These are phyloP conservation scores for Penaeus indicus DNA, from an alignment of 1,140 invertebrate genomes.

Conservation along the genomic window DNA sequence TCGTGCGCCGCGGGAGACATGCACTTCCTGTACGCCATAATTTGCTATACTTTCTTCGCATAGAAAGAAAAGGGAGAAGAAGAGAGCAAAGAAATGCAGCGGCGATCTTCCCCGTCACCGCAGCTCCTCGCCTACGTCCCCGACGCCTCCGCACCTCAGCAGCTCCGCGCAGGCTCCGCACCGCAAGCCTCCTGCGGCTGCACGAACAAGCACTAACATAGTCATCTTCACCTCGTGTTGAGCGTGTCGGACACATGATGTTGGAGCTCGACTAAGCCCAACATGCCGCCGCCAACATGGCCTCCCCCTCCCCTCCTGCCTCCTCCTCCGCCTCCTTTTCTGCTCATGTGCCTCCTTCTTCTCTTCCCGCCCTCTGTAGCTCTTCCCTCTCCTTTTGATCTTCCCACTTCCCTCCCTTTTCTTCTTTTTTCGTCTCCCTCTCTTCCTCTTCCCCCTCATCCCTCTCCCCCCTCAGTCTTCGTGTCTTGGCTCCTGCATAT, in stretches of 20 bases:
- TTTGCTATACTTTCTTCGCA: too few species aligned
- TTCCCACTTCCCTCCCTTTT: neutral
- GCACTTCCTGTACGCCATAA: too few species aligned
- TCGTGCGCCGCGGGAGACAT: too few species aligned
- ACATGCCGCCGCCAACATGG: neutral
- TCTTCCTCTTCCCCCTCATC: neutral
- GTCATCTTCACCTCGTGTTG: too few species aligned
- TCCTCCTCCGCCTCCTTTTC: neutral
- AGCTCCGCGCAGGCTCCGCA: too few species aligned
- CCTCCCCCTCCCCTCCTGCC: neutral
- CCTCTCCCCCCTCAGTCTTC: neutral
- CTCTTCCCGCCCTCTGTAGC: neutral
- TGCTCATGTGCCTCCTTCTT: neutral
- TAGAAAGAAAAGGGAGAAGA: too few species aligned
- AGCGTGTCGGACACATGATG: too few species aligned
- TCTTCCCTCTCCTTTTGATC: neutral
- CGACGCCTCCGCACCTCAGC: neutral
- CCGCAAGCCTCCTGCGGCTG: too few species aligned
- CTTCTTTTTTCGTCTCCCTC: neutral
- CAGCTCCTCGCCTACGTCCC: slow-evolving; percentile 1
- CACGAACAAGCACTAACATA: too few species aligned
- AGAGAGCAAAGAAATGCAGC: too few species aligned
- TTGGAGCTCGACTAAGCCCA: too few species aligned
- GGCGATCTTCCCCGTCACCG: neutral
- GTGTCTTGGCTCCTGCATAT: neutral